Evolutionary conservation across 2,888 invertebrate species (phyloP), one percentile per base, ranked within the genome.

Genomic region (Serrognathus titanus): DNA sequence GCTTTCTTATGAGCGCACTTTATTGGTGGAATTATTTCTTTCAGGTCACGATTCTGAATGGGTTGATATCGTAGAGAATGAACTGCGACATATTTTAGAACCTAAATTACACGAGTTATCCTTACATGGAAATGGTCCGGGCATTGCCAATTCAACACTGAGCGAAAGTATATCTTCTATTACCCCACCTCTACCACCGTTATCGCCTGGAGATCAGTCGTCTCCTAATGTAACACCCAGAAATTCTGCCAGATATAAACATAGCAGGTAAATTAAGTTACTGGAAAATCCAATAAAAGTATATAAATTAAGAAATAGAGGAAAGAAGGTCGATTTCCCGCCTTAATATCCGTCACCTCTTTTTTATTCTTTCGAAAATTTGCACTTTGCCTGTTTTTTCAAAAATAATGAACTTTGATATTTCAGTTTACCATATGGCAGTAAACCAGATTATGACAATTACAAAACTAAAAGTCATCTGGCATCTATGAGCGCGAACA

Each of bases 41-140:
- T 39, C 37, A 79, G 83, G 79, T 35, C 84, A 83, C 63, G 89
- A 89, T 67, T 84, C 88, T 35, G 90, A 90, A 75, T 91, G 91
- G 91, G 89, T 89, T 1, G 90, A 90, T 66, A 83, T 89, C 48
- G 90, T 90, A 8, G 90, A 91, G 73, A 88, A 88, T 45, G 91
- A 91, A 73, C 79, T 91, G 16, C 81, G 90, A 12, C 87, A 88
- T 73, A 90, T 90, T 69, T 75, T 90, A 61, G 89, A 90, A 70
- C 89, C 89, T 1, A 86, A 87, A 72, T 77, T 88, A 51, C 85
- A 88, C n/a, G 80, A 81, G 63, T 74, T 85, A 73, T 78, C 84
- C 38, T 75, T 86, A 53, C 82, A 80, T 52, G 75, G 83, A 63
- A 71, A 72, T 65, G 71, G 70, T 66, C 73, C 74, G 8, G 83